These are phyloP conservation scores for Heliothis peltigera DNA, from an alignment of 2,888 invertebrate genomes.

Conservation along the genomic window DNA sequence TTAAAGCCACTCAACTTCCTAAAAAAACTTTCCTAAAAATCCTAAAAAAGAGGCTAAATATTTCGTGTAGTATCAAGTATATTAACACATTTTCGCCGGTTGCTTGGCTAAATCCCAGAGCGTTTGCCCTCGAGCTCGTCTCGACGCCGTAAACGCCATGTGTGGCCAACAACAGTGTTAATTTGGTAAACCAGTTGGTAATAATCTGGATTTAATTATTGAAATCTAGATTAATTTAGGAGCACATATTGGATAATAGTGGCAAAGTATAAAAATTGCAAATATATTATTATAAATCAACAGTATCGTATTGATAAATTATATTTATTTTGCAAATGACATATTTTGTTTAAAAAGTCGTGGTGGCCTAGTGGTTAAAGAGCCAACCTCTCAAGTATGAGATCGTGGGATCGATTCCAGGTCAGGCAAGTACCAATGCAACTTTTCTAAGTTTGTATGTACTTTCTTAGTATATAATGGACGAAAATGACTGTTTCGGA, in stretches of 20 bases:
- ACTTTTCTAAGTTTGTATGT: no score
- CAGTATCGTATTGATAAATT: no score
- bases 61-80: slow-evolving; percentile 10
- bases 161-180: slow-evolving; percentile 44
- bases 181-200: slow-evolving; percentile 51
- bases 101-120: slow-evolving; percentile 46
- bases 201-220: slow-evolving; percentile 40
- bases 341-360: no score
- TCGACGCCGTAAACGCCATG: slow-evolving; percentile 48
- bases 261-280: neutral
- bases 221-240: neutral
- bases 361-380: no score
- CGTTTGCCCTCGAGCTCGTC: slow-evolving; percentile 25
- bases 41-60: neutral
- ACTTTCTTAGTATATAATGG: no score
- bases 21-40: no score
- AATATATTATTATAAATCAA: neutral
- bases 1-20: no score
- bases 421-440: no score
- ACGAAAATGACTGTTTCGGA: no score
- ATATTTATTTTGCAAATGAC: no score
- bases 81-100: slow-evolving; percentile 49
- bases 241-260: neutral
- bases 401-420: no score
- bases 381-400: no score